Base-by-base conservation (phyloP, 2,113 vertebrate genomes). In the Megatriorchis doriae region DNA sequence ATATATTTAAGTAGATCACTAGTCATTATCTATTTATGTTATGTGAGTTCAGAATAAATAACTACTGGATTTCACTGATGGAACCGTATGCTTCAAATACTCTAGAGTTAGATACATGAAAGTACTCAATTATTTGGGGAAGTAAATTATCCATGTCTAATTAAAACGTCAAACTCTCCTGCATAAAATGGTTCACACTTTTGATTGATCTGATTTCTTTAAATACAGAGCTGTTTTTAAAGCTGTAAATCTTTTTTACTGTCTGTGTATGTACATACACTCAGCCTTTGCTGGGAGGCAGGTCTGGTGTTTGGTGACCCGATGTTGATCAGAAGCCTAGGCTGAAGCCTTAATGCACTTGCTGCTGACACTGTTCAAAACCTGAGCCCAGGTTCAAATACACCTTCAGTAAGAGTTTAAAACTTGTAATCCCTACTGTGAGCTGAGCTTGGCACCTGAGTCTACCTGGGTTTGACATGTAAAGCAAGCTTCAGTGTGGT, bases 1-100 rank as follows among this genome's bases (percentile, higher is more conserved):
- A 38, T 90, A 40, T 90, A 68, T 88, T 85, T 94, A 95, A 90
- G 34, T 91, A 94, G 92, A 74, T 88, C 87, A 77, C 31, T 62
- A 58, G 34, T 94, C 74, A 93, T 94, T 93, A 93, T 66, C 36
- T 92, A 71, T 93, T 95, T 93, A 87, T 91, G 68, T 78, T 96
- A 59, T 81, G 19, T 6, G 47, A 79, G 23, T 84, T 84, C 47
- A 52, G 81, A 96, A 87, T 71, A 84, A 94, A 53, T 81, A 88
- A 47, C 29, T 91, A 61, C 53, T 70, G 25, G 32, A 74, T 84
- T 95, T 89, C 55, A 43, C 42, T 91, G 32, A 38, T 71, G 56
- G 59, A 91, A 78, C 63, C 55, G 8, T 56, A 53, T 72, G 86
- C 86, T 79, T 96, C 81, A 91, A 89, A 87, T 75, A 40, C 70